These are phyloP conservation scores for Amazona guildingii DNA, from an alignment of 2,113 vertebrate genomes.

Conservation along the genomic window DNA sequence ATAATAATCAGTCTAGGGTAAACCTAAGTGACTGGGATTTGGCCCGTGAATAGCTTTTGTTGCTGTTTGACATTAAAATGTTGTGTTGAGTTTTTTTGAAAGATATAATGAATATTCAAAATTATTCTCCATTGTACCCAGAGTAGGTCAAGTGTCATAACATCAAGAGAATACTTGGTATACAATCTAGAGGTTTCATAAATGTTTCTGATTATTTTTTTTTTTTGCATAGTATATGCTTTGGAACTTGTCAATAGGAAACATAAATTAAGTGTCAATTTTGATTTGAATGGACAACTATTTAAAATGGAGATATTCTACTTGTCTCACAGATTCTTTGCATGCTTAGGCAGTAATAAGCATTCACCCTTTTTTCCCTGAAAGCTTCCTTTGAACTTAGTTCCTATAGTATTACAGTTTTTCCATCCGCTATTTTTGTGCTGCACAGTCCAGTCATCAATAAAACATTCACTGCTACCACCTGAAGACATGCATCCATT, in stretches of 20 bases:
- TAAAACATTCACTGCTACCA: background rate
- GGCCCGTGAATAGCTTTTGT: slow-evolving; percentile 78
- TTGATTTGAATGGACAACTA: slow-evolving; percentile 5
- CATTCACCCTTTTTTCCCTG: background rate
- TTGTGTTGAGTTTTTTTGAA: background rate
- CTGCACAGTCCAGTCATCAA: background rate
- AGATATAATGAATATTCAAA: slow-evolving; percentile 80
- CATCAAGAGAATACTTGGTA: slow-evolving; percentile 58
- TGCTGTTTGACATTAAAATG: slow-evolving; percentile 78
- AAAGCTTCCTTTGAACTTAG: slow-evolving; percentile 26
- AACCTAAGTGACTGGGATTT: slow-evolving; percentile 80
- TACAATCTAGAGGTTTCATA: slow-evolving; percentile 62
- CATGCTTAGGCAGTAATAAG: background rate
- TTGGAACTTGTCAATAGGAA: background rate
- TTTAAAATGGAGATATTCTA: slow-evolving; percentile 8
- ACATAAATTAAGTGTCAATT: background rate
- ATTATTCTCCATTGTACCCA: slow-evolving; percentile 63
- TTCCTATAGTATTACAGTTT: slow-evolving; percentile 8
- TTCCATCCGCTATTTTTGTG: background rate
- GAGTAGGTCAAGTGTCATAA: slow-evolving; percentile 70
- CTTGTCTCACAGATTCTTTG: background rate
- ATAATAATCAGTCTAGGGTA: slow-evolving; percentile 78
- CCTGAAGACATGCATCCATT: slow-evolving; percentile 2
- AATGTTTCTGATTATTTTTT: slow-evolving; percentile 26
- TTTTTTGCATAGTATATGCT: slow-evolving; percentile 5